A percentile compares a stretch with the other conserved stretches of the same genome.
phyloP scores from a whole-genome alignment of 2,797 vertebrate species.

The Lophius americanus region DNA sequence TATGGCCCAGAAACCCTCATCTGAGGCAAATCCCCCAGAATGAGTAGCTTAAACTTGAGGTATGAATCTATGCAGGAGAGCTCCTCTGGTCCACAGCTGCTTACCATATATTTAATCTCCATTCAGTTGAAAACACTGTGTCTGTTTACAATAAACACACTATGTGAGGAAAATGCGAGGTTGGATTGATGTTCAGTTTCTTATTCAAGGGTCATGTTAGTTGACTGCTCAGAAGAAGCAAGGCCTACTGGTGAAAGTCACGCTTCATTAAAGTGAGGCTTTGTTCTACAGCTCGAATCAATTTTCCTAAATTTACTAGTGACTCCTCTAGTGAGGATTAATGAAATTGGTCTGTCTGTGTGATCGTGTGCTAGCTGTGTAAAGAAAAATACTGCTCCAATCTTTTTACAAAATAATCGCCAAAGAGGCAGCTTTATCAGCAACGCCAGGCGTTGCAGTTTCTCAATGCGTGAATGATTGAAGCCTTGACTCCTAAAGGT shows the following conservation, averaged over 20 bases:
- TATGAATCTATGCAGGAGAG: too few relatives aligned
- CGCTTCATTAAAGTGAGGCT: slow-evolving; percentile 44
- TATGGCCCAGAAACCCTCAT: too few relatives aligned
- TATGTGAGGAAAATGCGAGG: not conserved
- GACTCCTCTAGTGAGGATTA: slow-evolving; percentile 32
- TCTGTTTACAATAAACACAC: not conserved
- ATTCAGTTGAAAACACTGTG: not conserved
- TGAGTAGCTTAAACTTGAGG: too few relatives aligned
- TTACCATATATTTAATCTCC: not conserved
- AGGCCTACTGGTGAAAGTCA: slow-evolving; percentile 34
- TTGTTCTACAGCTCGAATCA: slow-evolving; percentile 36
- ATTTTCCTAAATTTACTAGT: slow-evolving; percentile 43
- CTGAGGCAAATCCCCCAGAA: too few relatives aligned
- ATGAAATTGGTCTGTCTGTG: slow-evolving; percentile 17
- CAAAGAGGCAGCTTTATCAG: not conserved
- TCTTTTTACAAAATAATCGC: slow-evolving; percentile 3
- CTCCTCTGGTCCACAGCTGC: too few relatives aligned
- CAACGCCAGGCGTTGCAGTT: not conserved
- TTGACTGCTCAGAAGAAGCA: slow-evolving; percentile 18
- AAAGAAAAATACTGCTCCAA: slow-evolving; percentile 5
- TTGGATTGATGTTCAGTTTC: slow-evolving; percentile 8
- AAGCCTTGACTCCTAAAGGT: not conserved
- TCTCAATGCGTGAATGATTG: not conserved
- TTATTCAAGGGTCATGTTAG: slow-evolving; percentile 6
- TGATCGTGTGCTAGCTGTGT: not conserved